These are phyloP conservation scores for Helleia helle DNA, from an alignment of 2,888 invertebrate species.

Conservation along the genomic window DNA sequence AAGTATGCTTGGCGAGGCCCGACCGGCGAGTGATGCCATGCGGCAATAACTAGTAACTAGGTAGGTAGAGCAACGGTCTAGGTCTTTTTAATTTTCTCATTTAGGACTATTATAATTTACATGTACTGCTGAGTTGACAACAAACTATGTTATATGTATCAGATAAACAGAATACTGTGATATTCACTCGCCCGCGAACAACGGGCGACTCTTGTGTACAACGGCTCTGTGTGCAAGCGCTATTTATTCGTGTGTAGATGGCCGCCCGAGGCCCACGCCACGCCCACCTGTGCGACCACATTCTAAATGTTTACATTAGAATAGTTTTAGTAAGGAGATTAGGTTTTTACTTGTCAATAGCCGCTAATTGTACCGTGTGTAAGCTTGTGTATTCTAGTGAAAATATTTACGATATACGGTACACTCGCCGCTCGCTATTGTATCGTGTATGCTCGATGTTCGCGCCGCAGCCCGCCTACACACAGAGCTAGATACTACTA, in stretches of 20 bases:
- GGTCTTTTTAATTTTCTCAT: conserved; percentile 45
- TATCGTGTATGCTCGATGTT: background rate
- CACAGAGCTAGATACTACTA: conserved; percentile 34
- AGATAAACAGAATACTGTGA: conserved; percentile 60
- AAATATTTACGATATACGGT: conserved; percentile 17
- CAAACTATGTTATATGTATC: conserved; percentile 26
- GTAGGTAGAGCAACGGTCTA: conserved; percentile 45
- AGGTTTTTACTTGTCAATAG: conserved; percentile 8
- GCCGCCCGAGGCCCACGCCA: background rate
- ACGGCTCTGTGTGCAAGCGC: conserved; percentile 19
- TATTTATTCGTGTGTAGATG: background rate
- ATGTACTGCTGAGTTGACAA: conserved; percentile 17
- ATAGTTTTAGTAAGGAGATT: conserved; percentile 1
- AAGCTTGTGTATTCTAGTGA: conserved; percentile 13
- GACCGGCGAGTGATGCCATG: conserved; percentile 12
- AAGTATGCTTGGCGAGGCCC: conserved; percentile 6
- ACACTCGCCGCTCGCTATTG: background rate
- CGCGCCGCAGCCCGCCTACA: conserved; percentile 28
- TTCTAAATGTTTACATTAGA: conserved; percentile 9
- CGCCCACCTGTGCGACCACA: background rate
- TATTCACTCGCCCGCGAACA: conserved; percentile 54
- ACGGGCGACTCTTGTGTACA: conserved; percentile 29
- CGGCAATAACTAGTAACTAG: conserved; percentile 36
- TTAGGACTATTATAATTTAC: conserved; percentile 29
- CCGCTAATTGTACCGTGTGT: conserved; percentile 3